phyloP scores from a whole-genome alignment of 1,140 invertebrate species.

The Drosophila teissieri region DNA sequence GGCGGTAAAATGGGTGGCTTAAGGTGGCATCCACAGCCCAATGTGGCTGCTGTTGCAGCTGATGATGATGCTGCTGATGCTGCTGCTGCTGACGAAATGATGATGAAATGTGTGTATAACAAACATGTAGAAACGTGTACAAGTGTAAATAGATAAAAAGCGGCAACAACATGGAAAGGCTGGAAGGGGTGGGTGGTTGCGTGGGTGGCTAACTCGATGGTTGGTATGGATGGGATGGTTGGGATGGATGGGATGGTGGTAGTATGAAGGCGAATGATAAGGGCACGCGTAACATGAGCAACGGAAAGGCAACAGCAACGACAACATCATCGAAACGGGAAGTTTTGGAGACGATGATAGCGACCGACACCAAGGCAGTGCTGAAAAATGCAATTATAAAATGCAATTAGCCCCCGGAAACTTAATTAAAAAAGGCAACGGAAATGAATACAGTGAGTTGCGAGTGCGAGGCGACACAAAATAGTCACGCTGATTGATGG shows the following conservation, averaged over 20 bases:
- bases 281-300: conserved; percentile 41
- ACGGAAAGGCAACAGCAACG: conserved; percentile 17
- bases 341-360: conserved; percentile 1
- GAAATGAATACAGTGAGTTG: conserved; percentile 43
- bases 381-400: conserved; percentile 76
- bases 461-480: conserved; percentile 10
- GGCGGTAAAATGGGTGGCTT: not conserved
- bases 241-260: conserved; percentile 8
- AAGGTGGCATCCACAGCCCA: not conserved
- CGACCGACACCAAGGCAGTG: conserved; percentile 44
- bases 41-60: conserved; percentile 24
- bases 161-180: conserved; percentile 7
- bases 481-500: conserved; percentile 50
- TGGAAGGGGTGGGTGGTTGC: conserved; percentile 9
- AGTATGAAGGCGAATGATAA: conserved; percentile 39
- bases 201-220: conserved; percentile 4
- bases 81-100: conserved; percentile 20
- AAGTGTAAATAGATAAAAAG: conserved; percentile 81
- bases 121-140: conserved; percentile 77
- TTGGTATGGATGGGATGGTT: conserved; percentile 2
- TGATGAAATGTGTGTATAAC: conserved; percentile 69
- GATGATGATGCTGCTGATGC: conserved; percentile 29
- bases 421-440: conserved; percentile 57
- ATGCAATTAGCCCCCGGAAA: conserved; percentile 68
- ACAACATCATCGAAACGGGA: conserved; percentile 10